A percentile compares a stretch with the other conserved stretches of the same genome.
These are phyloP conservation scores for Falco naumanni DNA, from an alignment of 2,797 vertebrate species.

Conservation along the genomic window DNA sequence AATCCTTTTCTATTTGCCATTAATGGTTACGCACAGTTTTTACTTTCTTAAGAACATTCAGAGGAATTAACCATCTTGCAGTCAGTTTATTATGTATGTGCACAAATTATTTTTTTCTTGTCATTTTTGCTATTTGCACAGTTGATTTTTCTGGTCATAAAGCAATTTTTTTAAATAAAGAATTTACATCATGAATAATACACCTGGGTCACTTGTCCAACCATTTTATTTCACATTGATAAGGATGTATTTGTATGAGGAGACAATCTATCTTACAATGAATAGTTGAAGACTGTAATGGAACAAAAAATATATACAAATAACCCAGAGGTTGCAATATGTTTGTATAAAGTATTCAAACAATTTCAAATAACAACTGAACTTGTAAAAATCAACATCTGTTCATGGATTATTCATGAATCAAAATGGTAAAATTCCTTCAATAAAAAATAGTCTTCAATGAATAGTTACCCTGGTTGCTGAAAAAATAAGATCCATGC, in stretches of 20 bases:
- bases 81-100: background rate
- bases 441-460: slow-evolving; percentile 36
- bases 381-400: slow-evolving; percentile 68
- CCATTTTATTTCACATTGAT: background rate
- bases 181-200: slow-evolving; percentile 5
- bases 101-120: background rate
- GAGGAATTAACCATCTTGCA: background rate
- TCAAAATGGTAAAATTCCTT: slow-evolving; percentile 46
- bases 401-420: slow-evolving; percentile 72
- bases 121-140: background rate
- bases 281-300: slow-evolving; percentile 14
- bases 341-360: slow-evolving; percentile 65
- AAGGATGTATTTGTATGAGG: background rate
- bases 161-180: background rate
- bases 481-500: slow-evolving; percentile 24
- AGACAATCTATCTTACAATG: background rate
- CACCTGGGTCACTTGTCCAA: background rate
- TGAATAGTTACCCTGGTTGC: slow-evolving; percentile 14
- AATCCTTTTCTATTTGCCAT: background rate
- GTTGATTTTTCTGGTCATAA: background rate
- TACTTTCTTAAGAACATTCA: background rate
- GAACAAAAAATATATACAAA: slow-evolving; percentile 14
- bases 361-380: slow-evolving; percentile 63
- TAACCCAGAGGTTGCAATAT: slow-evolving; percentile 62
- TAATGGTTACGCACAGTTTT: background rate